Base-by-base conservation (phyloP, 1,140 invertebrate species). In the Drosophila truncata region DNA sequence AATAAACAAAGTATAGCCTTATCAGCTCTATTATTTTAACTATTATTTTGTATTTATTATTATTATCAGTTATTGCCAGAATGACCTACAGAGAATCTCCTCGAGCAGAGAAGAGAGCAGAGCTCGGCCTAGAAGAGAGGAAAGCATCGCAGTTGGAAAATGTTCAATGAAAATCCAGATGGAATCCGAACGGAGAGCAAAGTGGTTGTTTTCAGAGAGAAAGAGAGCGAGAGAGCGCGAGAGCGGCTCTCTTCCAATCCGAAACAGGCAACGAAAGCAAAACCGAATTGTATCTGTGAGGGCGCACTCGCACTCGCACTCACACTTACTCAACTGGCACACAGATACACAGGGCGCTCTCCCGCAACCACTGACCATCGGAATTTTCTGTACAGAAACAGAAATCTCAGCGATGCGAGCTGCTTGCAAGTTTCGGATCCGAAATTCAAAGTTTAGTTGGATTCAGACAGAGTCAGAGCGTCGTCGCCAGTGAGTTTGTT, bases 401-500 rank as follows among this genome's bases (percentile, higher is more conserved):
- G 55, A 86, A 86, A 86, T 86, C 82, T 86, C 73, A 59, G 67
- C 60, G 29, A 18, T 39, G 59, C 64, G 58, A 52, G 76, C 58
- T 64, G 80, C 57, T 73, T 83, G 66, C 71, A 88, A 74, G 65
- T 76, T 87, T 84, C 59, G 61, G 62, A 66, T 54, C 64, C 77
- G 73, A 52, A 84, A 59, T 86, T 87, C 79, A 87, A 80, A 47
- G 46, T 87, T 87, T 80, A 86, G 82, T 86, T 90, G 85, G 87
- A 79, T 87, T 87, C 77, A 87, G 84, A 76, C 72, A 87, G 78
- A 87, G 80, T 90, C 80, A 90, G 77, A 88, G 80, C 85, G 78
- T 77, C 84, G 83, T 86, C 83, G 86, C 82, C 81, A 73, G 84
- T 88, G 84, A 88, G 84, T 88, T 88, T 90, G 85, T 90, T 88